Base-by-base conservation (phyloP, 2,888 invertebrate genomes). In the Monochamus alternatus region DNA sequence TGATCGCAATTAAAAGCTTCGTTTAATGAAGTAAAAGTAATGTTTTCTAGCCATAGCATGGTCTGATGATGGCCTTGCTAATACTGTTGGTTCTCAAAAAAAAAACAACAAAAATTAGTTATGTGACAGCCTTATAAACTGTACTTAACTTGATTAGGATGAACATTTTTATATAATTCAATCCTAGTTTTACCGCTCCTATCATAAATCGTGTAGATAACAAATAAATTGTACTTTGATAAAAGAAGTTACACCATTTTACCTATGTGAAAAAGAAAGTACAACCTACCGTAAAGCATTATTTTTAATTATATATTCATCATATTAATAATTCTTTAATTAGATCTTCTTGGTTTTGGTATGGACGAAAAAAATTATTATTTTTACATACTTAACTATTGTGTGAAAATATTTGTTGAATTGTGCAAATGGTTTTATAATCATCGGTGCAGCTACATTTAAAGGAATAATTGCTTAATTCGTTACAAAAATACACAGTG, bases 1-100 rank as follows among this genome's bases (percentile, higher is more conserved):
- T 52, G 52, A 52, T 52, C 12, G n/a, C 55, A 55, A 55, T 55
- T 55, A 55, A 47, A 43, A 55, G 55, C 55, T 55, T 55, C 14
- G 55, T 22, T 55, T 55, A 55, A 55, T n/a, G 55, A 55, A 55
- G 55, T 55, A 55, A 55, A 55, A 55, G 5, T 55, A 55, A 55
- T 55, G 22, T 55, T 55, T 55, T 14, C 22, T n/a, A 55, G 55
- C n/a, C 3, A n/a, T n/a, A 51, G 55, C 55, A 55, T 55, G 55
- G 55, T 14, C 55, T 55, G n/a, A 5, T 52, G 52, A 52, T 52
- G 52, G 10, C 52, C 52, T 52, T 52, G 52, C 10, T 52, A 8
- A 8, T 52, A n/a, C 12, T 55, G n/a, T 55, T 22, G 14, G 1
- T n/a, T 55, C 55, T n/a, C n/a, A 14, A 12, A 55, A 55, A 55